Base-by-base conservation (phyloP, 2,888 invertebrate genomes). In the Pollenia labialis region DNA sequence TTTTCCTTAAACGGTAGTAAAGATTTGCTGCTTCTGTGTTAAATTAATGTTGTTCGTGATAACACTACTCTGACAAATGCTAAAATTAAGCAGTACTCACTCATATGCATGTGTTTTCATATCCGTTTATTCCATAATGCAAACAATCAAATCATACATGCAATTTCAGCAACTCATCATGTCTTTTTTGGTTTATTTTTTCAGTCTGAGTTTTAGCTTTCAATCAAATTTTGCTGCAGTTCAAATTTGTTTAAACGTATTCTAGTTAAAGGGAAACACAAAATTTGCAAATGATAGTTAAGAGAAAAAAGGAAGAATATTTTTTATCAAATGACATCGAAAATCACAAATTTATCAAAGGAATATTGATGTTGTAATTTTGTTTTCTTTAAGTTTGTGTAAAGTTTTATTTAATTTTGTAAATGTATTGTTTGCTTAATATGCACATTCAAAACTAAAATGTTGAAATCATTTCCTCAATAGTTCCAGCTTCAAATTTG, bases 101-200 rank as follows among this genome's bases (percentile, higher is more conserved):
- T 23, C 23, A 23, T 23, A 23, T 23, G 23, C 7, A 18, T 11
- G 52, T 44, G 42, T 18, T 54, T 46, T 16, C 6, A 14, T 44
- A 54, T 18, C 52, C 71, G 54, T 11, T 56, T 54, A 42, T 54
- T 16, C 42, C 12, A 54, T 71, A 12, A 23, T 42, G 12, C 18
- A 12, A 14, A 44, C 40, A 68, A 42, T 40, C 58, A 68, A 58
- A 69, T 7, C 32, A 42, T 42, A 72, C 72, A 18, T 81, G 81
- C 42, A 14, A n/a, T 72, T 72, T 64, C 72, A 81, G 81, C 64
- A 81, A 56, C 54, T 72, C 62, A 64, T 81, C 48, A 72, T 40
- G 11, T 16, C 2, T 12, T 68, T 14, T 12, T 40, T 52, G 62
- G 9, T 23, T 44, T 44, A 66, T 2, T 44, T 10, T 64, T 7